Conservation (phyloP, 2,797 vertebrate species). For the Thaleichthys pacificus region DNA sequence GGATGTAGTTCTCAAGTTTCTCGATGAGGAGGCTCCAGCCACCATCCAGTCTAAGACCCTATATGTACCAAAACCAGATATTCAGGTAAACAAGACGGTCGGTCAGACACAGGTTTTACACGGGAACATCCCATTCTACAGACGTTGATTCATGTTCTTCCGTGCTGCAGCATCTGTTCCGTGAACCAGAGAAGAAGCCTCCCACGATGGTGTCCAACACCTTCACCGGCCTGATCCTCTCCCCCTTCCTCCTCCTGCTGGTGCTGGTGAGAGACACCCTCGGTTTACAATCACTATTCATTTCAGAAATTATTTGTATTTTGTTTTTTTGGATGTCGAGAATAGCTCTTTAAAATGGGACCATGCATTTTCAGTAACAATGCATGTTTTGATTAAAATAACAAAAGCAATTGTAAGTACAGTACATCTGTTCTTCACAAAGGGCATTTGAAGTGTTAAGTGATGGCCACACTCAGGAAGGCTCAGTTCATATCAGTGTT, state of each 20-base stretch:
- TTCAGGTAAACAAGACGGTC: constrained; percentile 80
- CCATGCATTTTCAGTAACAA: constrained; percentile 32
- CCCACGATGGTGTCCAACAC: constrained; percentile 92
- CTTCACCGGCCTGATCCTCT: constrained; percentile 92
- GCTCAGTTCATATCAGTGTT: constrained; percentile 40
- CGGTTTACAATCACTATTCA: not conserved
- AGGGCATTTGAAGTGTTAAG: constrained; percentile 42
- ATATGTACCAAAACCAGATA: constrained; percentile 94
- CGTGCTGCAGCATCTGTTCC: constrained; percentile 87
- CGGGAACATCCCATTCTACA: not conserved
- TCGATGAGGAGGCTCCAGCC: constrained; percentile 90
- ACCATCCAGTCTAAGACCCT: constrained; percentile 89
- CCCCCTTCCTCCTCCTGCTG: constrained; percentile 90
- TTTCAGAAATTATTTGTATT: constrained; percentile 6
- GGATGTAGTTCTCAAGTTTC: constrained; percentile 92
- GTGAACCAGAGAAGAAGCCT: constrained; percentile 97
- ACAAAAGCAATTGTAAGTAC: constrained; percentile 46
- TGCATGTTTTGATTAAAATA: constrained; percentile 52
- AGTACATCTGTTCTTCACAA: constrained; percentile 20
- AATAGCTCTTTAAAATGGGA: constrained; percentile 45
- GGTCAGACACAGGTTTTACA: not conserved
- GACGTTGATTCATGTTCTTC: not conserved
- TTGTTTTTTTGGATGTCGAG: not conserved
- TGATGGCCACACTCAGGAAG: constrained; percentile 38
- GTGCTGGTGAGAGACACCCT: constrained; percentile 82